Evolutionary conservation across 2,797 vertebrate genomes (phyloP).

Genomic region (Pseudochromis fuscus): DNA sequence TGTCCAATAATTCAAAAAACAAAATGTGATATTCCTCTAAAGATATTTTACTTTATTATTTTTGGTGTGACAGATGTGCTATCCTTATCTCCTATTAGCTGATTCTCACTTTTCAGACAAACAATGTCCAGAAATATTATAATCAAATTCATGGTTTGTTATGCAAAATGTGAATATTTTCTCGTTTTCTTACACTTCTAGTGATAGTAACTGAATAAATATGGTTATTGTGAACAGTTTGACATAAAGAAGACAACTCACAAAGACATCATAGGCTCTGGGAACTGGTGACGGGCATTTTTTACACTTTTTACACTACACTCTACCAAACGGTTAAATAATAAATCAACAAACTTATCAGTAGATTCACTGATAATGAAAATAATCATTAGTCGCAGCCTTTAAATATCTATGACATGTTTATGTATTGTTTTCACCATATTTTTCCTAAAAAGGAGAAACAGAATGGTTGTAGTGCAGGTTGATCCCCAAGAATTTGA

Average conservation of each 20-base stretch:
- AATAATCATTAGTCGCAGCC: neutral
- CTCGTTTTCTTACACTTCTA: neutral
- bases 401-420: neutral
- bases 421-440: neutral
- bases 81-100: neutral
- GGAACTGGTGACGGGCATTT: neutral
- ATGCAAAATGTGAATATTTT: neutral
- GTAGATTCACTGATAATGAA: neutral
- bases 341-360: neutral
- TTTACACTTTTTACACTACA: no score
- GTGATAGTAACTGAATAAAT: neutral
- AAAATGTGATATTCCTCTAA: neutral
- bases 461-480: no score
- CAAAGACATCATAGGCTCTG: neutral
- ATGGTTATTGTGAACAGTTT: neutral
- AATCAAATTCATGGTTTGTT: neutral
- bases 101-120: neutral
- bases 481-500: slow-evolving; percentile 31
- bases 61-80: neutral
- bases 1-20: neutral
- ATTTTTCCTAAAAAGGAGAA: neutral
- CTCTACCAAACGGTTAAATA: neutral
- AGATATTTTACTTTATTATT: neutral
- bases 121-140: neutral
- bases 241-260: neutral